These are phyloP conservation scores for Diphyllodes magnificus DNA, from an alignment of 2,113 vertebrate genomes.

Conservation along the genomic window DNA sequence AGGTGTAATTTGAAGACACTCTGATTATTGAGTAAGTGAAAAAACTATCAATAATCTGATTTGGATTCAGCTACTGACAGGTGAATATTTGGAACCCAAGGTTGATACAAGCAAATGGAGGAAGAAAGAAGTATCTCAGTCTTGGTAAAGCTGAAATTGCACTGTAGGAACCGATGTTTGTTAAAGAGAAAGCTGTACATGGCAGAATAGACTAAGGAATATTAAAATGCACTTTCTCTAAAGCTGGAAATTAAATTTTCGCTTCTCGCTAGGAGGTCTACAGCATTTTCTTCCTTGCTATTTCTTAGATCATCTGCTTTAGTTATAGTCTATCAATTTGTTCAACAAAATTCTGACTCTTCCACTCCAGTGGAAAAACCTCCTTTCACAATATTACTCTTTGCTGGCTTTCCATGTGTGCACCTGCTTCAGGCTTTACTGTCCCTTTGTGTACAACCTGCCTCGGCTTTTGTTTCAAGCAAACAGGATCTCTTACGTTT, in stretches of 20 bases:
- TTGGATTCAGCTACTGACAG: not conserved
- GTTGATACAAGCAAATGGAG: not conserved
- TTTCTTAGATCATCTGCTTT: not conserved
- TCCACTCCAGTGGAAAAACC: not conserved
- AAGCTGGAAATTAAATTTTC: not conserved
- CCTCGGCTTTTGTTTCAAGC: not conserved
- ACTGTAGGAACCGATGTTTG: not conserved
- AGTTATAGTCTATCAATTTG: not conserved
- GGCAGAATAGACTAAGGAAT: not conserved
- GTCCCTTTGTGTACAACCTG: not conserved
- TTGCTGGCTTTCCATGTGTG: not conserved
- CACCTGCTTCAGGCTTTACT: not conserved
- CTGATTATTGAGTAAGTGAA: not conserved
- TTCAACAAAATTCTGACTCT: not conserved
- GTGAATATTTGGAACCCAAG: not conserved
- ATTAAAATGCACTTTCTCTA: not conserved
- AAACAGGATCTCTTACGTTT: not conserved
- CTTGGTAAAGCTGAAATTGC: not conserved
- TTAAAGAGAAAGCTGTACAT: not conserved
- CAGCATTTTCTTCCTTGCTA: not conserved
- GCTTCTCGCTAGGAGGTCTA: not conserved
- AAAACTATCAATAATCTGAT: not conserved
- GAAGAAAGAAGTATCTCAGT: not conserved
- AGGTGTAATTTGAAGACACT: not conserved
- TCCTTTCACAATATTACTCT: not conserved